These are phyloP conservation scores for Drosophila nigrodunni DNA, from an alignment of 1,140 invertebrate species.

Conservation along the genomic window DNA sequence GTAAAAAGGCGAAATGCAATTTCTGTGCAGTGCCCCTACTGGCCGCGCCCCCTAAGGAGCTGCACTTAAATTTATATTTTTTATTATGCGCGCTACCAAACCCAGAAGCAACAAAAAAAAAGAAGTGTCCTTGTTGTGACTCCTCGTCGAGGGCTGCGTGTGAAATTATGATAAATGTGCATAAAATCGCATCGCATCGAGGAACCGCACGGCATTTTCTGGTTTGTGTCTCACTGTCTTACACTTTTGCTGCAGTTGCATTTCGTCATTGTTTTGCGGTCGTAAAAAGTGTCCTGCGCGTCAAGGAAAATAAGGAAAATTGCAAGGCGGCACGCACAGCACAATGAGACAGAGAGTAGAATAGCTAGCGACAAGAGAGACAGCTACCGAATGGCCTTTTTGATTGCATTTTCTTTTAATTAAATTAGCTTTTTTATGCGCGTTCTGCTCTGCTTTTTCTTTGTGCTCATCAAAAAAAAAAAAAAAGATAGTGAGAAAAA, in stretches of 20 bases:
- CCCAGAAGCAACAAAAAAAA: constrained; percentile 40
- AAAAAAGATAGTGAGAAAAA: constrained; percentile 16
- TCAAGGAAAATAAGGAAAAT: constrained; percentile 61
- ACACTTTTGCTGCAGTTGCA: constrained; percentile 58
- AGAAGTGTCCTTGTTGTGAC: constrained; percentile 48
- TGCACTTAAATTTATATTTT: constrained; percentile 76
- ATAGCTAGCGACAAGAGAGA: not conserved
- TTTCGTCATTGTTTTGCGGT: constrained; percentile 65
- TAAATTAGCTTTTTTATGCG: constrained; percentile 81
- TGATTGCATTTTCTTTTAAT: constrained; percentile 83
- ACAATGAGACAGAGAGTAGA: constrained; percentile 49
- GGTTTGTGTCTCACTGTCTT: constrained; percentile 42
- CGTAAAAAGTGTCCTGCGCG: constrained; percentile 68
- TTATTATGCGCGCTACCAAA: constrained; percentile 64
- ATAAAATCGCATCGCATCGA: constrained; percentile 76
- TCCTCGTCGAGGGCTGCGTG: constrained; percentile 70
- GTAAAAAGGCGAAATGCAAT: constrained; percentile 82
- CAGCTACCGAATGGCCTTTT: constrained; percentile 66
- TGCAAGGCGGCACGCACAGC: constrained; percentile 74
- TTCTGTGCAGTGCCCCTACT: constrained; percentile 50
- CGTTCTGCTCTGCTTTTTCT: constrained; percentile 52
- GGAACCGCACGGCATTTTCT: constrained; percentile 37
- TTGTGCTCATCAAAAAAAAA: constrained; percentile 33
- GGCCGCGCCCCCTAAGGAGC: constrained; percentile 26
- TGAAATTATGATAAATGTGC: constrained; percentile 83